Evolutionary conservation across 2,113 vertebrate genomes (phyloP), one percentile per base, ranked within the genome.

Genomic region (Hiodon alosoides): DNA sequence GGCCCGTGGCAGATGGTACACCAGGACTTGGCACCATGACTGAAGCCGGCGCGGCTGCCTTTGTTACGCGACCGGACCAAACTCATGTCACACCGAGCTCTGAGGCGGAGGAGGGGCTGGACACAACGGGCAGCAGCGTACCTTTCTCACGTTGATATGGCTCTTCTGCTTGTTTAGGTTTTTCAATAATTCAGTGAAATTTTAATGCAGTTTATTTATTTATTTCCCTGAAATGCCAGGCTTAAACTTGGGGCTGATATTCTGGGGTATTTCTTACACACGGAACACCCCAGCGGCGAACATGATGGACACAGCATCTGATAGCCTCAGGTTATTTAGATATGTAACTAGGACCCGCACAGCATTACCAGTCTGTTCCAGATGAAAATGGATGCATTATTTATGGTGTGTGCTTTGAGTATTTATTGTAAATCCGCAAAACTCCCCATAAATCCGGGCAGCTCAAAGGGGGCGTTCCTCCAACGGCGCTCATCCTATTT

Each of bases 311-410:
- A 75, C 48, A 9, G 64, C 47, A 31, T 55, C 47, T 13, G 58
- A 66, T 47, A 75, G 73, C 73, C 73, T 65, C 73, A 67, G 65
- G 73, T 53, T 75, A 75, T 75, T 75, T 67, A 75, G 65, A 75
- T 57, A 75, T 75, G 73, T 75, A 75, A 75, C 73, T 75, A 75
- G 73, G 73, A 58, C 73, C 64, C 73, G 64, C 73, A 68, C 53
- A 55, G 73, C 65, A 75, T 75, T 67, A 75, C 73, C 65, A 75
- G 73, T 14, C 73, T 57, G 73, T 31, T 75, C 64, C 60, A 31
- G 50, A 64, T 31, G 65, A 48, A 67, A 58, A 59, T 9, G 54
- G 17, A 75, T 75, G 73, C 65, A 75, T 75, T 75, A 75, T 75
- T 75, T 75, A 75, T 75, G 73, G 31, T 50, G n/a, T 67, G 73